Conservation (phyloP, 2,888 invertebrate genomes). For the Phoenoteleia sp. region DNA sequence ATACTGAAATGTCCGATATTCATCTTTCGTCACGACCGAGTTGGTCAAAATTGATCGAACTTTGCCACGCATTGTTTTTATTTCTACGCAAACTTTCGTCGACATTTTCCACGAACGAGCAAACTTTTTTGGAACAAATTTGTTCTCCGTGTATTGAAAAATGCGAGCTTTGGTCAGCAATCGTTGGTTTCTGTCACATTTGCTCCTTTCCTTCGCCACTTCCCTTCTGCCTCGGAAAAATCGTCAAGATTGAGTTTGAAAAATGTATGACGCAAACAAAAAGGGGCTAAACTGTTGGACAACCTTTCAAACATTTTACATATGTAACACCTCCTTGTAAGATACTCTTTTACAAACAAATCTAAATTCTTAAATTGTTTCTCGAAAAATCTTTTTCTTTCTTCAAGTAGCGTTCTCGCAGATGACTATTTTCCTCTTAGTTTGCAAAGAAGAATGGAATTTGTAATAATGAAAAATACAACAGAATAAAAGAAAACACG, state of each 20-base stretch:
- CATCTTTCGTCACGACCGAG: no score
- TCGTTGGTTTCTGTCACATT: constrained; percentile 29
- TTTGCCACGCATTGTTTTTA: constrained; percentile 29
- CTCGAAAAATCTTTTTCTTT: background rate
- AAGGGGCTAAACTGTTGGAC: background rate
- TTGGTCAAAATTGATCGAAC: constrained; percentile 17
- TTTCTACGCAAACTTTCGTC: constrained; percentile 16
- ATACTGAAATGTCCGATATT: no score
- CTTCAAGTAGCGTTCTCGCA: background rate
- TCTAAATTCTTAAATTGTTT: background rate
- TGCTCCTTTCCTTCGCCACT: background rate
- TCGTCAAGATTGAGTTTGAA: constrained; percentile 34
- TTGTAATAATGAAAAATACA: background rate
- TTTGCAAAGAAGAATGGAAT: background rate
- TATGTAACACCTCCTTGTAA: background rate
- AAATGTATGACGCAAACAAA: constrained; percentile 9
- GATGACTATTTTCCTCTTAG: background rate
- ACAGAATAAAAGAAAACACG: constrained; percentile 37
- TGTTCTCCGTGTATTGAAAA: constrained; percentile 41
- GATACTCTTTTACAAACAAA: background rate
- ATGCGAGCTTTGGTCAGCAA: constrained; percentile 44
- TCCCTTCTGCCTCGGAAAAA: constrained; percentile 1
- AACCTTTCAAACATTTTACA: background rate
- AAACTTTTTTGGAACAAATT: constrained; percentile 28
- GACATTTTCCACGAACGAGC: constrained; percentile 19